Conservation (phyloP, 2,113 vertebrate genomes). For the Pagrus major region DNA sequence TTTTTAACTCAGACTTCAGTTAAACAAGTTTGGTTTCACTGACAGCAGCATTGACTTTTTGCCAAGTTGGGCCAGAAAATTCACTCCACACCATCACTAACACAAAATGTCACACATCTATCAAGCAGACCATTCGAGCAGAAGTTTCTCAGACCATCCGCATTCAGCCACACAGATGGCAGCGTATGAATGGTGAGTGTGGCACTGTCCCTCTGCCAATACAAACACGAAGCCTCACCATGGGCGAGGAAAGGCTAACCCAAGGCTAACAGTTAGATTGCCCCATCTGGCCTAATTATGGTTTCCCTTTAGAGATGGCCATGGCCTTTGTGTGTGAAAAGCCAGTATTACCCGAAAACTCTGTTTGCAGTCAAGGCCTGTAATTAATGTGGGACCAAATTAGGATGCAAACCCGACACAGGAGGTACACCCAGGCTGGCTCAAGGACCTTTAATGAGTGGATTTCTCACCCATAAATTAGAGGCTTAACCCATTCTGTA, state of each 20-base stretch:
- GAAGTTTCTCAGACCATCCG: slow-evolving; percentile 35
- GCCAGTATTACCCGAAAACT: slow-evolving; percentile 39
- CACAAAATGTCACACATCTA: slow-evolving; percentile 18
- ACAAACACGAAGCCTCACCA: slow-evolving; percentile 61
- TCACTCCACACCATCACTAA: neutral
- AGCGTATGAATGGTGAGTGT: slow-evolving; percentile 49
- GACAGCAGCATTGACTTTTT: neutral
- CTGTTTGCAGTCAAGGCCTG: slow-evolving; percentile 54
- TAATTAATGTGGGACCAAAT: slow-evolving; percentile 75
- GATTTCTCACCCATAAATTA: slow-evolving; percentile 58
- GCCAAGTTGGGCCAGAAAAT: neutral
- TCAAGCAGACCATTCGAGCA: slow-evolving; percentile 5
- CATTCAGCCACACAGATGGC: slow-evolving; percentile 70
- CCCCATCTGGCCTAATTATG: slow-evolving; percentile 82
- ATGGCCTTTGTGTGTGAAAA: slow-evolving; percentile 66
- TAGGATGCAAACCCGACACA: slow-evolving; percentile 64
- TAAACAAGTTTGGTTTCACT: neutral
- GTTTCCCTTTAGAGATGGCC: slow-evolving; percentile 53
- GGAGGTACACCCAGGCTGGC: slow-evolving; percentile 37
- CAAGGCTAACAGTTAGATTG: slow-evolving; percentile 59
- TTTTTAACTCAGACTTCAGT: neutral
- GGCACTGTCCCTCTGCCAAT: slow-evolving; percentile 55
- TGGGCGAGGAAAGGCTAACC: slow-evolving; percentile 50
- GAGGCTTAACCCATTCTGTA: slow-evolving; percentile 40
- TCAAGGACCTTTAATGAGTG: slow-evolving; percentile 60